Conservation (phyloP, 2,888 invertebrate genomes). For the Andrena flavipes region DNA sequence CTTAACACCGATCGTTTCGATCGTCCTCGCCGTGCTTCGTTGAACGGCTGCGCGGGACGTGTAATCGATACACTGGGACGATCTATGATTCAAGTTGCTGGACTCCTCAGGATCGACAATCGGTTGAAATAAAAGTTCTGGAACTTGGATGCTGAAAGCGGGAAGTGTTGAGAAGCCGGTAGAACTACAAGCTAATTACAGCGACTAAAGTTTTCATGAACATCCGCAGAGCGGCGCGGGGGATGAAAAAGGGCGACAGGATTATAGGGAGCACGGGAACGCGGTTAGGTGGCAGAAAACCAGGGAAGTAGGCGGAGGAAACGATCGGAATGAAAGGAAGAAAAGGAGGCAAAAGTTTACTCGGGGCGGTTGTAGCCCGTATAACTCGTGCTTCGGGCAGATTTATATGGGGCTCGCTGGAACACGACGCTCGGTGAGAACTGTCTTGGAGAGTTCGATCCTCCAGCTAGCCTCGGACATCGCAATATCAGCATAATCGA, state of each 20-base stretch:
- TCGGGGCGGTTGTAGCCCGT: slow-evolving; percentile 53
- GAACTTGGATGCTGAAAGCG: too few relatives aligned
- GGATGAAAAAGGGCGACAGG: too few relatives aligned
- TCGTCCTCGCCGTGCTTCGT: slow-evolving; percentile 44
- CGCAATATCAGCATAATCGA: slow-evolving; percentile 26
- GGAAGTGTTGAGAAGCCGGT: too few relatives aligned
- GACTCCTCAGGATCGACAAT: too few relatives aligned
- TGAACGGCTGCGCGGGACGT: slow-evolving; percentile 18
- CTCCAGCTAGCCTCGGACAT: slow-evolving; percentile 21
- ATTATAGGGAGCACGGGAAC: too few relatives aligned
- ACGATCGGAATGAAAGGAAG: background rate
- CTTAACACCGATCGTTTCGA: slow-evolving; percentile 58
- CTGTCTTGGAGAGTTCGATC: slow-evolving; percentile 58
- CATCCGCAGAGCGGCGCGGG: background rate
- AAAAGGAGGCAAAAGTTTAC: slow-evolving; percentile 30
- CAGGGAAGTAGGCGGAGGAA: slow-evolving; percentile 4
- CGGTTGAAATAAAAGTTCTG: too few relatives aligned
- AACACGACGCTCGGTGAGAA: slow-evolving; percentile 67
- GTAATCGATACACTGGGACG: slow-evolving; percentile 36
- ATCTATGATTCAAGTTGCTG: too few relatives aligned
- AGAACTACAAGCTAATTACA: too few relatives aligned
- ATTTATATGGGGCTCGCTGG: slow-evolving; percentile 58
- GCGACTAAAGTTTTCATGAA: slow-evolving; percentile 4
- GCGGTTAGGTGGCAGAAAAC: slow-evolving; percentile 10
- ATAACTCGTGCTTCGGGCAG: slow-evolving; percentile 58